phyloP scores from a whole-genome alignment of 2,113 vertebrate species.

The Nyctereutes procyonoides region DNA sequence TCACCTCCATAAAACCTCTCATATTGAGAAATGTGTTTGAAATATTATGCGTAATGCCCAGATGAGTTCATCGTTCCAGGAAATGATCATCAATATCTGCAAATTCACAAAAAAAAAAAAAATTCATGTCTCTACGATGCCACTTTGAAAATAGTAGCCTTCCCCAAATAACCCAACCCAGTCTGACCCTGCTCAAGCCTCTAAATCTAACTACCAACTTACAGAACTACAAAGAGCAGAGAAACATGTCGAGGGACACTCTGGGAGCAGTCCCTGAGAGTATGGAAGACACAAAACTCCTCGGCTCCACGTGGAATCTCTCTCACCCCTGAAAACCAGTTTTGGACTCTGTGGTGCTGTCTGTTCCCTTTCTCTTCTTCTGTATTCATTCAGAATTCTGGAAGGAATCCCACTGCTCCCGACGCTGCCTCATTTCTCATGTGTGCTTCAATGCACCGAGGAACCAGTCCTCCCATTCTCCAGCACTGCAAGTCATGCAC shows the following conservation, averaged over 20 bases:
- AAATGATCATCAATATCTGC: not conserved
- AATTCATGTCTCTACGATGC: not conserved
- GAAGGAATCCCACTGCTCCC: not conserved
- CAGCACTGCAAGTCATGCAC: not conserved
- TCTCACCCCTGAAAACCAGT: rapidly evolving
- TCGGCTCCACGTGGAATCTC: not conserved
- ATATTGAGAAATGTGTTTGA: not conserved
- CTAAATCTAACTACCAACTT: not conserved
- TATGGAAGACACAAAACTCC: not conserved
- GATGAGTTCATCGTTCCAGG: not conserved
- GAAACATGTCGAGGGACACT: rapidly evolving
- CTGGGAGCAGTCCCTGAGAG: not conserved
- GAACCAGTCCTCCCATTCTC: not conserved
- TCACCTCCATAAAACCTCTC: not conserved
- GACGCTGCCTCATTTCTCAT: not conserved
- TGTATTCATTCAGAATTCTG: rapidly evolving
- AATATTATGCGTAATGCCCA: not conserved
- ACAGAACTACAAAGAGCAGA: not conserved
- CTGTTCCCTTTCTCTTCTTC: not conserved
- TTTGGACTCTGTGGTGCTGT: rapidly evolving
- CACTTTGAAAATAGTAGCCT: not conserved
- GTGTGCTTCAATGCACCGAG: rapidly evolving
- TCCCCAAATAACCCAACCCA: not conserved
- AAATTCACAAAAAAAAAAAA: not conserved
- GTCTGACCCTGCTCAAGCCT: not conserved